A percentile compares a stretch with the other conserved stretches of the same genome.
Evolutionary conservation across 2,113 vertebrate genomes (phyloP).

Genomic region (Tragelaphus imberbis): DNA sequence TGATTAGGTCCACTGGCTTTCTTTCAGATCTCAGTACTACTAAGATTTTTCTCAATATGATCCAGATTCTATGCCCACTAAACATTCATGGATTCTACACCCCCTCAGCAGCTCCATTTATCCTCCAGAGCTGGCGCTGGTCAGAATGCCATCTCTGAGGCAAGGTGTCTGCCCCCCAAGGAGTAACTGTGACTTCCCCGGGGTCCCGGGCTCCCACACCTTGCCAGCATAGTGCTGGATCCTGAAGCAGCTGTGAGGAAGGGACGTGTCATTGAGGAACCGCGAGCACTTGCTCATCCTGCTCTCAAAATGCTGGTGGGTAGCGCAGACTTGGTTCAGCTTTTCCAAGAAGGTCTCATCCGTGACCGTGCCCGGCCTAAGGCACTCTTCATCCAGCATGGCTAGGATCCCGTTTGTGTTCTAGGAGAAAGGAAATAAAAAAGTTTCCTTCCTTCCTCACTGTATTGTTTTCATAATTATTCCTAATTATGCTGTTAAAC

Average conservation of each 20-base stretch:
- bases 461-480: slow-evolving; percentile 34
- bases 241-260: slow-evolving; percentile 97
- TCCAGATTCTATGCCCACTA: not conserved
- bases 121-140: fast-evolving
- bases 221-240: slow-evolving; percentile 99
- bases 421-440: slow-evolving; percentile 64
- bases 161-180: not conserved
- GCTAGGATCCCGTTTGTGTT: slow-evolving; percentile 95
- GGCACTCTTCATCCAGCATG: slow-evolving; percentile 98
- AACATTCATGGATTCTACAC: not conserved
- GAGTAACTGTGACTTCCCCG: not conserved
- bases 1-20: not conserved
- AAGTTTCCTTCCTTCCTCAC: slow-evolving; percentile 57
- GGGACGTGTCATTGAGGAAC: slow-evolving; percentile 93
- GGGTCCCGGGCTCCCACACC: slow-evolving; percentile 73
- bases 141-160: not conserved
- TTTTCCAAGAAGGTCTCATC: slow-evolving; percentile 98
- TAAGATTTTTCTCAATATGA: not conserved
- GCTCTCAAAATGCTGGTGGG: slow-evolving; percentile 98
- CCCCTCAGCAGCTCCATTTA: not conserved
- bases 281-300: slow-evolving; percentile 95
- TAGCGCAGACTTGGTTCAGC: slow-evolving; percentile 94
- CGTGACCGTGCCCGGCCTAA: slow-evolving; percentile 93
- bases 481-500: not conserved
- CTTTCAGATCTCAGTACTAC: not conserved